phyloP scores from a whole-genome alignment of 2,888 invertebrate genomes.

The Sphinx pinastri region DNA sequence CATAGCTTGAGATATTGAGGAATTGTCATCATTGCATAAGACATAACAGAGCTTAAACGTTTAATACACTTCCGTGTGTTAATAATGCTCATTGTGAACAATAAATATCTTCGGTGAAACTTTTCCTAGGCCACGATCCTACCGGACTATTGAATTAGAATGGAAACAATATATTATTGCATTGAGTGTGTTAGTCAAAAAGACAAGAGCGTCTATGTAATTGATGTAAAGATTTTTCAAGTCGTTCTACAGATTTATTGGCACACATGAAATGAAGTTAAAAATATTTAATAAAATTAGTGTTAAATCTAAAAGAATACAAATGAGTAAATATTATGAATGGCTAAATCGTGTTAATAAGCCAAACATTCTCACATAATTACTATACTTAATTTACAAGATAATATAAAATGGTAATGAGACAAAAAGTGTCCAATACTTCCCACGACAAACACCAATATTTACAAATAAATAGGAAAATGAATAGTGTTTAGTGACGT shows the following conservation, averaged over 20 bases:
- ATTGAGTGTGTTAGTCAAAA: background rate
- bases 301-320: background rate
- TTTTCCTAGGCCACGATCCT: constrained; percentile 15
- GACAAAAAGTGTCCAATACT: background rate
- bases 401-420: background rate
- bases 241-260: too few relatives aligned
- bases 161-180: background rate
- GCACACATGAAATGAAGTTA: too few relatives aligned
- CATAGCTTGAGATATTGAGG: background rate
- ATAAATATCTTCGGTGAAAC: constrained; percentile 21
- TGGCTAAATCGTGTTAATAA: background rate
- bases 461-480: background rate
- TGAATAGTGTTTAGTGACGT: background rate
- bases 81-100: constrained; percentile 20
- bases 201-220: too few relatives aligned
- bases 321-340: background rate
- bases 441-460: background rate
- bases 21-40: constrained; percentile 17
- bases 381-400: background rate
- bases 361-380: background rate
- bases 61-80: constrained; percentile 9
- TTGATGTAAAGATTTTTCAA: too few relatives aligned
- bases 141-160: constrained; percentile 1
- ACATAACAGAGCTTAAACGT: constrained; percentile 8
- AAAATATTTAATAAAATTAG: background rate